These are phyloP conservation scores for Zapus hudsonius DNA, from an alignment of 2,113 vertebrate species.

Conservation along the genomic window DNA sequence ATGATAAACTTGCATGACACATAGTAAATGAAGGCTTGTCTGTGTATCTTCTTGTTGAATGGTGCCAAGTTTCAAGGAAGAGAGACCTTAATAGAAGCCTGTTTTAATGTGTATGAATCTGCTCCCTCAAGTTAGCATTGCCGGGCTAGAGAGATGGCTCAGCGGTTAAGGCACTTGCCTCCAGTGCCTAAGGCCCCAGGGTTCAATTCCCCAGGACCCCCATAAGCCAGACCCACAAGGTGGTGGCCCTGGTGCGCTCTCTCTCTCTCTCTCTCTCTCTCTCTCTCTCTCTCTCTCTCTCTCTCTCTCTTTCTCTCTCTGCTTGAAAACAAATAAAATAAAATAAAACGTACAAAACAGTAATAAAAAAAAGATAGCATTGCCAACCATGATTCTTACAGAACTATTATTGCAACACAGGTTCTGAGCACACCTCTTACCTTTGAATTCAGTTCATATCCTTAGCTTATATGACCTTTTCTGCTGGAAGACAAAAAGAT, in stretches of 20 bases:
- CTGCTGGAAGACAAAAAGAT: not conserved
- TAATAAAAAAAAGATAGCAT: too few species aligned
- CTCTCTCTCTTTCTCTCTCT: too few species aligned
- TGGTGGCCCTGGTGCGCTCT: too few species aligned
- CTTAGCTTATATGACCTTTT: not conserved
- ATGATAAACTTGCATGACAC: not conserved
- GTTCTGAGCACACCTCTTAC: not conserved
- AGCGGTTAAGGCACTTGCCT: too few species aligned
- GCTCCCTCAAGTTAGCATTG: not conserved
- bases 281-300: too few species aligned
- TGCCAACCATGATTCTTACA: not conserved
- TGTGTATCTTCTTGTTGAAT: not conserved
- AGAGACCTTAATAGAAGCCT: conserved; percentile 9
- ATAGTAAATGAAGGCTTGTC: not conserved
- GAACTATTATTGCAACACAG: not conserved
- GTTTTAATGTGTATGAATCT: conserved; percentile 17
- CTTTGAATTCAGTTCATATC: not conserved
- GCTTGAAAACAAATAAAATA: too few species aligned
- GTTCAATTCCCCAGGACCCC: too few species aligned
- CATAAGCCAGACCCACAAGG: too few species aligned
- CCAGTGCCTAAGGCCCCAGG: too few species aligned
- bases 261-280: too few species aligned
- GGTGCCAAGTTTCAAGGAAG: not conserved
- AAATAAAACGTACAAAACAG: too few species aligned
- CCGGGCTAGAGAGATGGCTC: too few species aligned